A percentile compares a stretch with the other conserved stretches of the same genome.
Conservation (phyloP, 2,797 vertebrate species). For the Spheniscus humboldti region DNA sequence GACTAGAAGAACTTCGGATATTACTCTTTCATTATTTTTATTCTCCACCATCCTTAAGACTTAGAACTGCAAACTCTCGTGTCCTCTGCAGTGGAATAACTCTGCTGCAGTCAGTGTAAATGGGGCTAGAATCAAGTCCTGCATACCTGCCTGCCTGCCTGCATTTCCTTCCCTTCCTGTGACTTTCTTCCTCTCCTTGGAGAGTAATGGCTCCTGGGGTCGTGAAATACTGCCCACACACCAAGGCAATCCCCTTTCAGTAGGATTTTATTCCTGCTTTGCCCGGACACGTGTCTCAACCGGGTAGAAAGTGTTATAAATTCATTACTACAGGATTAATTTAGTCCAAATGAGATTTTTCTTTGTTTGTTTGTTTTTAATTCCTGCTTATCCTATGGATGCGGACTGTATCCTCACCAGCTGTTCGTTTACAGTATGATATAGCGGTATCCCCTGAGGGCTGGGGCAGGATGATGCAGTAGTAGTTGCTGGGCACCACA, state of each 20-base stretch:
- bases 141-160: background rate
- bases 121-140: background rate
- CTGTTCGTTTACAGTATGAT: background rate
- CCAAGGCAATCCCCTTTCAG: background rate
- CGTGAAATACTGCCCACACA: background rate
- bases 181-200: background rate
- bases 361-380: background rate
- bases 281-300: background rate
- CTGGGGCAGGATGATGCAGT: background rate
- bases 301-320: background rate
- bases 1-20: background rate
- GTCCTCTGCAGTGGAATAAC: background rate
- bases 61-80: background rate
- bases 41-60: background rate
- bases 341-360: background rate
- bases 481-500: background rate
- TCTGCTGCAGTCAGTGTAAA: background rate
- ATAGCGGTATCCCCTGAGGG: background rate
- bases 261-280: slow-evolving; percentile 7
- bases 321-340: background rate
- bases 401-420: background rate
- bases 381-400: background rate
- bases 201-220: background rate
- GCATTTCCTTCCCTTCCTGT: background rate
- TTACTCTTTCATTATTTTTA: background rate